Evolutionary conservation across 2,888 invertebrate genomes (phyloP).

Genomic region (Nyleta sp.): DNA sequence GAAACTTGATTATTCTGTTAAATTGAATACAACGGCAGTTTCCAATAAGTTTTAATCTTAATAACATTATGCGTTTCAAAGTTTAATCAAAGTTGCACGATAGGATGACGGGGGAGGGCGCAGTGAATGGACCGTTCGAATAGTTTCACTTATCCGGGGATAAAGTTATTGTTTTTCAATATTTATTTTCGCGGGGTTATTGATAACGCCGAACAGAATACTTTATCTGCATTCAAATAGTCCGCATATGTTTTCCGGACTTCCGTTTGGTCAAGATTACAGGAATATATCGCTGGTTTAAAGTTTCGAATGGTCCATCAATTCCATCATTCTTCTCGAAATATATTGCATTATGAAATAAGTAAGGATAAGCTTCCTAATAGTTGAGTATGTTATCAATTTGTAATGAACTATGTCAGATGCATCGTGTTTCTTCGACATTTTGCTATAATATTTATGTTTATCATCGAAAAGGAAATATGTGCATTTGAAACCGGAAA

Average conservation of each 20-base stretch:
- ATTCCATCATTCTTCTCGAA: constrained; percentile 13
- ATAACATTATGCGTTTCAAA: constrained; percentile 54
- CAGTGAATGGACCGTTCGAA: constrained; percentile 43
- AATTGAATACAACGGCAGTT: constrained; percentile 50
- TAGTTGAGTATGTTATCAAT: too few relatives aligned
- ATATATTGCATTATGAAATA: background rate
- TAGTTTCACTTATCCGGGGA: constrained; percentile 43
- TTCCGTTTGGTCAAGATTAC: constrained; percentile 20
- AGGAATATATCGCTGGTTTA: constrained; percentile 23
- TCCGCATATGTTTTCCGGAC: constrained; percentile 29
- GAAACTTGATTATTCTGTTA: constrained; percentile 52
- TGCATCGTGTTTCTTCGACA: too few relatives aligned
- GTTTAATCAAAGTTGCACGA: constrained; percentile 56
- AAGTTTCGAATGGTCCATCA: constrained; percentile 24
- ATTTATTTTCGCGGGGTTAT: constrained; percentile 28
- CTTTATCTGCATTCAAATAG: constrained; percentile 18
- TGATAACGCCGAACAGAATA: constrained; percentile 23
- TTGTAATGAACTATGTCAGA: too few relatives aligned
- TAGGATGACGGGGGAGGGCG: constrained; percentile 18
- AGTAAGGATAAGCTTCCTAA: too few relatives aligned
- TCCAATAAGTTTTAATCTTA: constrained; percentile 51
- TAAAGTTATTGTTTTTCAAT: constrained; percentile 46
- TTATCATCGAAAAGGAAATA: too few relatives aligned
- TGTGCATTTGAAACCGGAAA: too few relatives aligned
- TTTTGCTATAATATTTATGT: too few relatives aligned